Conservation (phyloP, 1,140 invertebrate species). For the Nephotettix cincticeps region DNA sequence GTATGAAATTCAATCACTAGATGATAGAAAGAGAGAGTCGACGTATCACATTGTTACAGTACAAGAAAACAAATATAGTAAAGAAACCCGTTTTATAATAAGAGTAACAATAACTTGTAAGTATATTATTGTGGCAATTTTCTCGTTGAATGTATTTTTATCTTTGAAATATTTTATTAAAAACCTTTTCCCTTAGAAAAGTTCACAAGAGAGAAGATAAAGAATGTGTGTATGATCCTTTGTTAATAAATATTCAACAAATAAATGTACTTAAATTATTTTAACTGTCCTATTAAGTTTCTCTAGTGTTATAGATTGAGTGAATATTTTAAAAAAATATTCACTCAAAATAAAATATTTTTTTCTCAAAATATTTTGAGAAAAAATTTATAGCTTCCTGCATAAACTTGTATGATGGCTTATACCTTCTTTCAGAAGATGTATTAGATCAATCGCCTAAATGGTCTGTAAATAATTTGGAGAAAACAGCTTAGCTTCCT, state of each 20-base stretch:
- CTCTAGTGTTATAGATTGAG: no score
- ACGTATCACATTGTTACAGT: constrained; percentile 35
- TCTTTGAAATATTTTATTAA: constrained; percentile 38
- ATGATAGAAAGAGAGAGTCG: constrained; percentile 30
- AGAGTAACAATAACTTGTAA: constrained; percentile 31
- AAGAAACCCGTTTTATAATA: constrained; percentile 37
- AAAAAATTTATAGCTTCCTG: no score
- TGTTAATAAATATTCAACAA: constrained; percentile 25
- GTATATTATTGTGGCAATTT: constrained; percentile 40
- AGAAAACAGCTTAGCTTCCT: no score
- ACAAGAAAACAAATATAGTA: constrained; percentile 40
- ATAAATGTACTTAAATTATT: neutral
- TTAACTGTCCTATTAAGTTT: no score
- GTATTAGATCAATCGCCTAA: no score
- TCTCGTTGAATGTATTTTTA: constrained; percentile 42
- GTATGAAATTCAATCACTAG: constrained; percentile 17
- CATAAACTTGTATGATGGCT: no score
- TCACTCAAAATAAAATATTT: no score
- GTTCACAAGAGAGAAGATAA: constrained; percentile 33
- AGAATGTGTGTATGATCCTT: constrained; percentile 28
- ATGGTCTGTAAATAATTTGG: no score
- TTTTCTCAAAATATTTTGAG: no score
- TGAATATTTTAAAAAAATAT: no score
- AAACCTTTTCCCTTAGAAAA: constrained; percentile 26
- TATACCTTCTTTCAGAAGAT: no score